Conservation (phyloP, 2,113 vertebrate species). For the Tachycineta bicolor region DNA sequence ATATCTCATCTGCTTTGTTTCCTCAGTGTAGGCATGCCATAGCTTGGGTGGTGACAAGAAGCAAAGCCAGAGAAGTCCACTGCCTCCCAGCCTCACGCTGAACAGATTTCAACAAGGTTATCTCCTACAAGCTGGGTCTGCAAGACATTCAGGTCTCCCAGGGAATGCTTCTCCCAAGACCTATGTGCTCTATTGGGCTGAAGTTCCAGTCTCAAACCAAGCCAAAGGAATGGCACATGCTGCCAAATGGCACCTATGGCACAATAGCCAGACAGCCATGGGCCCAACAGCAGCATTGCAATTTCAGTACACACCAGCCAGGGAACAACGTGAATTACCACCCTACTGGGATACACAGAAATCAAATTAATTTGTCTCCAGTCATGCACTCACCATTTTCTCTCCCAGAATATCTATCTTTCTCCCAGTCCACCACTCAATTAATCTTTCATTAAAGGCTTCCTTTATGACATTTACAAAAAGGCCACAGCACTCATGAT, state of each 20-base stretch:
- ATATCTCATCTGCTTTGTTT: not conserved
- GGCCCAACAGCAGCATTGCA: not conserved
- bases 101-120: not conserved
- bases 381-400: not conserved
- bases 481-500: not conserved
- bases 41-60: not conserved
- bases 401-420: not conserved
- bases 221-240: not conserved
- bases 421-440: not conserved
- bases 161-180: not conserved
- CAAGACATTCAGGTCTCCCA: not conserved
- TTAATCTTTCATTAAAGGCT: constrained; percentile 45
- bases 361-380: not conserved
- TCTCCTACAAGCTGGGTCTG: not conserved
- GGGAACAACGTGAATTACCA: not conserved
- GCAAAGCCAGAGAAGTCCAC: not conserved
- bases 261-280: accelerated
- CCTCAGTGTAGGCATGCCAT: not conserved
- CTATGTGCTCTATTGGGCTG: not conserved
- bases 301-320: not conserved
- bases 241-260: not conserved
- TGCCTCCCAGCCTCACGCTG: not conserved
- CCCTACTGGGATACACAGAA: not conserved
- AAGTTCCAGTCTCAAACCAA: not conserved
- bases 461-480: not conserved